Percentiles rank a stretch among this genome's conserved stretches.
These are phyloP conservation scores for Aspidiotus rigidus DNA, from an alignment of 2,888 invertebrate genomes.

Conservation along the genomic window DNA sequence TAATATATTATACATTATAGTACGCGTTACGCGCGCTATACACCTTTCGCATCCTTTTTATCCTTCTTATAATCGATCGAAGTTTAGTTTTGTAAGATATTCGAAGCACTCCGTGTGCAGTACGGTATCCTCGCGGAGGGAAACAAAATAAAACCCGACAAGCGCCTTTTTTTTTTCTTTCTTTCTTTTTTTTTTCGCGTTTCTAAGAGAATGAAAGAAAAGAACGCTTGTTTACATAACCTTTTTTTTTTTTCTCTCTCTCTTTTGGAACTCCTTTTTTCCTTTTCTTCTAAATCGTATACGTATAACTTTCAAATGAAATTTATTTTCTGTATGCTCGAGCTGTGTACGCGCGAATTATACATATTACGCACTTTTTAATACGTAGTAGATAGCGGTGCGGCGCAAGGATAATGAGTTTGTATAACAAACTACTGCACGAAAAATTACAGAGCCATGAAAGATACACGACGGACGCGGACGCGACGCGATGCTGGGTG, in stretches of 20 bases:
- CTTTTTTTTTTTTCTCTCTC: constrained; percentile 10
- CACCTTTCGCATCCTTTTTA: neutral
- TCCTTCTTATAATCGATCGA: constrained; percentile 29
- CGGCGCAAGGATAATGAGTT: no score
- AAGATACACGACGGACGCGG: no score
- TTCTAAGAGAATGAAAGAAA: neutral
- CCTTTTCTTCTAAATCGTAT: constrained; percentile 15
- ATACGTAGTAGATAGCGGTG: no score
- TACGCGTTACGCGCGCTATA: constrained; percentile 6
- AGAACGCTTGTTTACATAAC: constrained; percentile 31
- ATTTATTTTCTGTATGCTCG: constrained; percentile 18
- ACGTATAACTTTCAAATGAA: constrained; percentile 32
- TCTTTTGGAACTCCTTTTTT: no score
- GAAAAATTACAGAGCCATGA: no score
- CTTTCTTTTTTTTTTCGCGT: no score
- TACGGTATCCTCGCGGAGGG: constrained; percentile 3
- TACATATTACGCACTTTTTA: no score
- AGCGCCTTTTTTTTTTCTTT: constrained; percentile 24
- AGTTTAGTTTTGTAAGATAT: neutral
- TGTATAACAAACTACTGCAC: no score
- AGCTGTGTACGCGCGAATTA: no score
- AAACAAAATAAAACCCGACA: constrained; percentile 21
- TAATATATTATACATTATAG: constrained; percentile 24
- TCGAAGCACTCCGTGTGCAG: no score
- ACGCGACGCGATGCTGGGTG: no score